phyloP scores from a whole-genome alignment of 1,140 invertebrate species.

The Polypedilum pembai region DNA sequence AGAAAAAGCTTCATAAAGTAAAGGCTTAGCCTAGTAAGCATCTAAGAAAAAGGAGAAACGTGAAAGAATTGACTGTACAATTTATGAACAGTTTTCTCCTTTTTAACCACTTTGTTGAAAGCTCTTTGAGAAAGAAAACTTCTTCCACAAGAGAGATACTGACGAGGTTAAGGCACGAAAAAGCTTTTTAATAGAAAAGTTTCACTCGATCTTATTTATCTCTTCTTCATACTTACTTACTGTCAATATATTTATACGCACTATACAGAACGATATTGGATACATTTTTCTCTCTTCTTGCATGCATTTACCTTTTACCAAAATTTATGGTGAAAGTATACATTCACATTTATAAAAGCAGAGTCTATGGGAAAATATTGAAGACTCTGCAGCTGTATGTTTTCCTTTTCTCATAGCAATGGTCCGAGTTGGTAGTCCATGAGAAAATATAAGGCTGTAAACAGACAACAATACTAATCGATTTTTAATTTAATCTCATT shows the following conservation, averaged over 20 bases:
- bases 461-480: constrained; percentile 23
- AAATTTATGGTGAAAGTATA: neutral
- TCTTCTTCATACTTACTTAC: neutral
- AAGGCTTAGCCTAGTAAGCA: no score
- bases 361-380: neutral
- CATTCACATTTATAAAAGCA: neutral
- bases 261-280: neutral
- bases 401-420: neutral
- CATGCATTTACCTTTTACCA: no score
- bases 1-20: no score
- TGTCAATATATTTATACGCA: neutral
- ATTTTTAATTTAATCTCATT: constrained; percentile 25
- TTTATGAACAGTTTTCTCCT: no score
- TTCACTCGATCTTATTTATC: neutral
- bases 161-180: constrained; percentile 9
- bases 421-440: neutral
- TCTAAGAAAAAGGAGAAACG: no score
- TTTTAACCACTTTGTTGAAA: no score
- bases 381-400: neutral
- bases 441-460: constrained; percentile 10
- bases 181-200: constrained; percentile 19
- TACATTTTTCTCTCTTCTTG: neutral
- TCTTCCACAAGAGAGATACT: no score
- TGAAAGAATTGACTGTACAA: no score
- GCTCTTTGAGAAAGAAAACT: no score